Evolutionary conservation across 2,113 vertebrate genomes (phyloP).

Genomic region (Perognathus longimembris): DNA sequence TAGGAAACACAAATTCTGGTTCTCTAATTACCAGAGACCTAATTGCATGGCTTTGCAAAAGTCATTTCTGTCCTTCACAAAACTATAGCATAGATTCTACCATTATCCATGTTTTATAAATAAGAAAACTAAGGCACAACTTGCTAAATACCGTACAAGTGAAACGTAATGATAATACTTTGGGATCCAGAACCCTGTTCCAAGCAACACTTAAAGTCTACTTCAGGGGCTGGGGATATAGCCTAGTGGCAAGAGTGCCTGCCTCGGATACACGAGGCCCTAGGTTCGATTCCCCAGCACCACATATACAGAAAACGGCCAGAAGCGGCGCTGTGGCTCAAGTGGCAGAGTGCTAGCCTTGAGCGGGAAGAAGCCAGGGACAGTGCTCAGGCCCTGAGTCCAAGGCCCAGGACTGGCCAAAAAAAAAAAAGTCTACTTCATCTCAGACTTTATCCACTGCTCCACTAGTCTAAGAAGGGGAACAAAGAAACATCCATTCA

Average conservation of each 20-base stretch:
- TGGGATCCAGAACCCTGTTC: not conserved
- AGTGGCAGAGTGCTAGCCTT: no score
- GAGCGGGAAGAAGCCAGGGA: no score
- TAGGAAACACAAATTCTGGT: slow-evolving; percentile 46
- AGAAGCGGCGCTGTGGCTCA: no score
- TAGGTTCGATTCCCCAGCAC: no score
- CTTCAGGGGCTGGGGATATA: not conserved
- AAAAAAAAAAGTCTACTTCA: no score
- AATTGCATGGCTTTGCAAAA: slow-evolving; percentile 7
- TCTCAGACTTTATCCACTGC: not conserved
- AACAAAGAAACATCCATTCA: not conserved
- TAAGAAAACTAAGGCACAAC: not conserved
- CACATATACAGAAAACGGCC: no score
- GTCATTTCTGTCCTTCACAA: slow-evolving; percentile 21
- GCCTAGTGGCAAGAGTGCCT: no score
- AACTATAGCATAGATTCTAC: slow-evolving; percentile 17
- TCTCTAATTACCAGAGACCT: slow-evolving; percentile 42
- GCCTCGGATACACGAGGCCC: no score
- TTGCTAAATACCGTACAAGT: not conserved
- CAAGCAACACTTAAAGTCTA: not conserved
- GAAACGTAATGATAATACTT: not conserved
- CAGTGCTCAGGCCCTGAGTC: no score
- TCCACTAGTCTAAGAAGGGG: not conserved
- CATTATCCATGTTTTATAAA: slow-evolving; percentile 19
- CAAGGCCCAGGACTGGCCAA: no score